A percentile compares a stretch with the other conserved stretches of the same genome.
Conservation (phyloP, 2,888 invertebrate species). For the Brachylomia viminalis region DNA sequence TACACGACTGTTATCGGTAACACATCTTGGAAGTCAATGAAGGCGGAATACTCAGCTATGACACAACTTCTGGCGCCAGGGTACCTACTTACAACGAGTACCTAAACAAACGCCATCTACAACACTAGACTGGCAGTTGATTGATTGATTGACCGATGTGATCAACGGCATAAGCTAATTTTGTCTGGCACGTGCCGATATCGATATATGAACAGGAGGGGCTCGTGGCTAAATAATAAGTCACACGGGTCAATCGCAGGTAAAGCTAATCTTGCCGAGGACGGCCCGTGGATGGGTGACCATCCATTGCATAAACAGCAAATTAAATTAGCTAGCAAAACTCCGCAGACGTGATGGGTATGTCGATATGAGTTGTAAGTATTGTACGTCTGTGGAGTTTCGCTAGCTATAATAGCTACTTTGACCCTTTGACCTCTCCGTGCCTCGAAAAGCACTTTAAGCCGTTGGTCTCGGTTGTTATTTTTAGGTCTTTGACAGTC, state of each 20-base stretch:
- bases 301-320: not conserved
- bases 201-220: not conserved
- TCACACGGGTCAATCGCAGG: not conserved
- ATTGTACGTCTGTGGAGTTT: too few relatives aligned
- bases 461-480: not conserved
- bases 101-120: too few relatives aligned
- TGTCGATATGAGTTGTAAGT: too few relatives aligned
- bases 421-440: not conserved
- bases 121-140: slow-evolving; percentile 5
- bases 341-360: too few relatives aligned
- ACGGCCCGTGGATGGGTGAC: not conserved
- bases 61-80: not conserved
- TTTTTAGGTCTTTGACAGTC: not conserved
- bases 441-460: not conserved
- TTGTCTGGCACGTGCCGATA: slow-evolving; percentile 1
- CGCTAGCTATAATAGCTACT: too few relatives aligned
- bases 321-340: too few relatives aligned
- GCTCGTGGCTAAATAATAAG: not conserved
- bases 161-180: not conserved
- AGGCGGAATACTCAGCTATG: slow-evolving; percentile 6
- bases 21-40: slow-evolving; percentile 10
- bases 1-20: not conserved
- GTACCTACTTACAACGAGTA: not conserved
- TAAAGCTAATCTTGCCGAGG: not conserved
- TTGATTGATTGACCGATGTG: slow-evolving; percentile 3